These are phyloP conservation scores for Dysidea cf. avara DNA, from an alignment of 37 sponge, comb jelly and placozoan genomes.

Conservation along the genomic window DNA sequence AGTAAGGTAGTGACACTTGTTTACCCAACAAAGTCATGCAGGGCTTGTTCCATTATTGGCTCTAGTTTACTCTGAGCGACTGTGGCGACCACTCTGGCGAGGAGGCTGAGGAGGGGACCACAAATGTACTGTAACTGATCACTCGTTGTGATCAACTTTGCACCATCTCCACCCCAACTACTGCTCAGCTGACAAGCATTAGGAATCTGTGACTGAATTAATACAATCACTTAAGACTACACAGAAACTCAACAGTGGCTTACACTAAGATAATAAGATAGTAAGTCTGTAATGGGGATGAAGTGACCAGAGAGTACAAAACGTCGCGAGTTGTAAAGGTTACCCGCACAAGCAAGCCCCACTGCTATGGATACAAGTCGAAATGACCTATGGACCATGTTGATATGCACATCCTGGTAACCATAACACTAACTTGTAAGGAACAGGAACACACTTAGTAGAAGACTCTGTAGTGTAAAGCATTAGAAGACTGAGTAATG, in stretches of 20 bases:
- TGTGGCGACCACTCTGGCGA: slow-evolving; percentile 34
- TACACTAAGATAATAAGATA: no score
- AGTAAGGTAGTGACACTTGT: not conserved
- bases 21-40: slow-evolving; percentile 41
- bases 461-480: not conserved
- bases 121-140: slow-evolving; percentile 11
- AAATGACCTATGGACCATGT: slow-evolving; percentile 20
- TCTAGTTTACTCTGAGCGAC: not conserved
- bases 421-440: slow-evolving; percentile 9
- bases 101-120: slow-evolving; percentile 35
- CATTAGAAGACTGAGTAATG: slow-evolving; percentile 28
- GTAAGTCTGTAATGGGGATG: slow-evolving; percentile 39
- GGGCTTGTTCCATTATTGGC: not conserved
- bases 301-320: slow-evolving; percentile 41
- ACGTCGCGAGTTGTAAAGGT: slow-evolving; percentile 16
- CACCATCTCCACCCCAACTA: no score
- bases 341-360: slow-evolving; percentile 20
- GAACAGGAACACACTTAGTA: slow-evolving; percentile 9
- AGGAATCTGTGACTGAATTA: no score
- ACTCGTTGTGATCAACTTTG: no score
- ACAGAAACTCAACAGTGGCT: no score
- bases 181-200: no score
- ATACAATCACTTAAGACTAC: no score
- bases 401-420: no score
- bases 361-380: slow-evolving; percentile 15